Conservation (phyloP, 2,113 vertebrate genomes). For the Myodes glareolus region DNA sequence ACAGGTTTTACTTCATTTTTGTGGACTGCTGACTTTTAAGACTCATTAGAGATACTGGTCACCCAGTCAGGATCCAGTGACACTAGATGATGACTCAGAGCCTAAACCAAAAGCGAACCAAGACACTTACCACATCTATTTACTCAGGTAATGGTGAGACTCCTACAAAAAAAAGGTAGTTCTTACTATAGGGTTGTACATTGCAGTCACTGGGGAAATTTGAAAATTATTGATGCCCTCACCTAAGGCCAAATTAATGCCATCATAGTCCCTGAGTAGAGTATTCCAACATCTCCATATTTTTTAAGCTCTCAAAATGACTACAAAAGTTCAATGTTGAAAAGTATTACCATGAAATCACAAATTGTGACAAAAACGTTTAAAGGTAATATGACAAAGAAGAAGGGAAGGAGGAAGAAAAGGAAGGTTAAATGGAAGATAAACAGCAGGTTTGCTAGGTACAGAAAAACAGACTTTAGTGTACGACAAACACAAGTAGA, state of each 20-base stretch:
- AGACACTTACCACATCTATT: not conserved
- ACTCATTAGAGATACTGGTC: constrained; percentile 57
- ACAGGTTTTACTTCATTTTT: constrained; percentile 60
- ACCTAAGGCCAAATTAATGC: constrained; percentile 1
- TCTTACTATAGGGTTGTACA: not conserved
- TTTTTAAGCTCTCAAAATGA: not conserved
- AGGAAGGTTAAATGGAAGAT: not conserved
- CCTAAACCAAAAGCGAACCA: not conserved
- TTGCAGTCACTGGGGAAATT: not conserved
- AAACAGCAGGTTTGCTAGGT: not conserved
- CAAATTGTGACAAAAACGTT: not conserved
- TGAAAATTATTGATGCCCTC: not conserved
- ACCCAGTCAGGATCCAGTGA: not conserved
- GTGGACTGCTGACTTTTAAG: constrained; percentile 44
- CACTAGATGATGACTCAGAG: constrained; percentile 30
- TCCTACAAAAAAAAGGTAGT: constrained; percentile 1
- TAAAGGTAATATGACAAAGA: not conserved
- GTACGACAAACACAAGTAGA: constrained; percentile 42
- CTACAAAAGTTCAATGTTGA: constrained; percentile 14
- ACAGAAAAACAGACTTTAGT: constrained; percentile 20
- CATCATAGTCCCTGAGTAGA: not conserved
- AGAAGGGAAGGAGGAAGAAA: not conserved
- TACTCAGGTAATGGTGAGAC: not conserved
- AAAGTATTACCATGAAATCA: not conserved
- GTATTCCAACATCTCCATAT: not conserved